Conservation (phyloP, 2,113 vertebrate species). For the Rhinogobius similis region DNA sequence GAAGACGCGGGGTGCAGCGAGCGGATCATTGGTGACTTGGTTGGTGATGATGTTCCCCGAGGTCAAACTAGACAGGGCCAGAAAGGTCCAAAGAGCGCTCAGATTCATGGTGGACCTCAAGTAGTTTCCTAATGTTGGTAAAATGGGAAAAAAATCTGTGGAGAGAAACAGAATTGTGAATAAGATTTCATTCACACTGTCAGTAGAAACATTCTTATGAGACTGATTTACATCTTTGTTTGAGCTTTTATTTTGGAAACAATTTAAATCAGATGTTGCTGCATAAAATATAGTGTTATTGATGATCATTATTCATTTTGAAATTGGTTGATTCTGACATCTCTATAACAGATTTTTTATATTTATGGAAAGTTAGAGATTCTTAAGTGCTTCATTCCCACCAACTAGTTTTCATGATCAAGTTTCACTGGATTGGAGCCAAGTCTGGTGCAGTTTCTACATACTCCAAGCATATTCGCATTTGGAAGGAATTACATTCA, state of each 20-base stretch:
- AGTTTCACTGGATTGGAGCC: conserved; percentile 27
- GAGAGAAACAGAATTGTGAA: conserved; percentile 30
- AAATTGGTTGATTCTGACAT: background rate
- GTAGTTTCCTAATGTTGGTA: conserved; percentile 26
- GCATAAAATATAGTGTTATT: too few relatives aligned
- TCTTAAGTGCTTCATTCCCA: conserved; percentile 20
- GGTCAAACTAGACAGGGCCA: conserved; percentile 61
- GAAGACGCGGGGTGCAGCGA: conserved; percentile 77
- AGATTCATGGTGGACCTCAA: conserved; percentile 68
- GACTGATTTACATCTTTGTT: background rate
- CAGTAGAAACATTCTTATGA: background rate
- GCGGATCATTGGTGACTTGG: conserved; percentile 64
- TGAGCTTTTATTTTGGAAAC: too few relatives aligned
- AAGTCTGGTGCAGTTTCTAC: conserved; percentile 30
- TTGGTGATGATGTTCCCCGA: conserved; percentile 64
- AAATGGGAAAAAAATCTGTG: conserved; percentile 50
- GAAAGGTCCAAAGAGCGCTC: conserved; percentile 69
- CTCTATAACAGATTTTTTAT: conserved; percentile 31
- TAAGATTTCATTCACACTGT: conserved; percentile 17
- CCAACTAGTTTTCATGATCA: conserved; percentile 16
- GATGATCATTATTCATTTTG: background rate
- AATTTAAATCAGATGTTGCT: background rate
- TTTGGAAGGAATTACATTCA: conserved; percentile 47
- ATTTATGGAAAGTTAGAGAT: conserved; percentile 34
- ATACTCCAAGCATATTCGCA: conserved; percentile 35